Base-by-base conservation (phyloP, 2,888 invertebrate species). In the Sympetrum striolatum region DNA sequence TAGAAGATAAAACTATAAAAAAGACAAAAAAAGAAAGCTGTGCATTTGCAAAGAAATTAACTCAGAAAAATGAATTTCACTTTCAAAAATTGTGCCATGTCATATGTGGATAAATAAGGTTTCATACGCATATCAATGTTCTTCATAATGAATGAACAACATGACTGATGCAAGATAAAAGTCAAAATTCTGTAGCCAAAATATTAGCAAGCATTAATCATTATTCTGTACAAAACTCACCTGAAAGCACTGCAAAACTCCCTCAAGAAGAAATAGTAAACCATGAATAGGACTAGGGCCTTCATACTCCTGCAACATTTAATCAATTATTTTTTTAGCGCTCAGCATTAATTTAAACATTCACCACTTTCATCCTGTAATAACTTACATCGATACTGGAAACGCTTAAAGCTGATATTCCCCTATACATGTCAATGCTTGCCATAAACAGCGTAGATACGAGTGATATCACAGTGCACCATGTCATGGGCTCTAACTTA, bases 401-500 rank as follows among this genome's bases (percentile, higher is more conserved):
- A 31, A 81, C 90, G 39, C 91, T 82, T 10, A 91, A 39, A 14
- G 91, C 91, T 31, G 90, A 81, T 53, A 91, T 90, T 5, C 81
- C 91, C 73, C 91, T 25, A 64, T 91, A 91, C 60, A 91, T 81
- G n/a, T 91, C 90, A 25, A 91, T 82, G 18, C 81, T 48, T n/a
- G 91, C 91, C 58, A 90, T 60, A n/a, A 91, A 90, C 10, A 90
- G 18, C 4, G 90, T 90, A 5, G 81, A 37, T 37, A 90, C 80
- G 5, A 91, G 48, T 18, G 91, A 81, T 44, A 90, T 31, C 25
- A 90, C 39, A 15, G 90, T 92, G 91, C 91, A 91, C 91, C 92
- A 92, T 22, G 92, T 90, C 81, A 93, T 86, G 10, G 92, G 92
- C 60, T 92, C 92, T 44, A 93, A 91, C 90, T 92, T 92, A n/a